Percentiles rank a stretch among this genome's conserved stretches.
Evolutionary conservation across 2,888 invertebrate species (phyloP).

Genomic region (Anagyrus pseudococci): DNA sequence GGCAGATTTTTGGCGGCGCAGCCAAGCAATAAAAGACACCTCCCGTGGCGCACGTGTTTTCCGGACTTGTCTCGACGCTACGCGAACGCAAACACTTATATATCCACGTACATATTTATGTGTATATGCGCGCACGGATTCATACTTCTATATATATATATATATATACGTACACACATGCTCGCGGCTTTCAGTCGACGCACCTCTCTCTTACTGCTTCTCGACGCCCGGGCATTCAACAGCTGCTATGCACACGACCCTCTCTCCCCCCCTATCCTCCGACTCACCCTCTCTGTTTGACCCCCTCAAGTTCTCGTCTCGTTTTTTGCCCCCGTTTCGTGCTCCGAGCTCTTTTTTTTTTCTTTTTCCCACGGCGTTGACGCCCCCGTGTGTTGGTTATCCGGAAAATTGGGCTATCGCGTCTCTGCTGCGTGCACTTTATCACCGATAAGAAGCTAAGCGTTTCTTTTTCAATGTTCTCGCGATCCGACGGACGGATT

Average conservation of each 20-base stretch:
- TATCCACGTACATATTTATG: too few species aligned
- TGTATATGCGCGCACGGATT: background rate
- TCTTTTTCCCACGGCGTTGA: background rate
- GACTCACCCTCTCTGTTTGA: background rate
- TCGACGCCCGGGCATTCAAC: slow-evolving; percentile 21
- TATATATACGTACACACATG: background rate
- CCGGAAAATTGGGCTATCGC: background rate
- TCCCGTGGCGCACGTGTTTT: slow-evolving; percentile 24
- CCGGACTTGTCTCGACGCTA: slow-evolving; percentile 13
- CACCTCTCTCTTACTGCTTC: background rate
- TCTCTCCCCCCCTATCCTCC: background rate
- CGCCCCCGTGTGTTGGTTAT: background rate
- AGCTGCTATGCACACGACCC: slow-evolving; percentile 18
- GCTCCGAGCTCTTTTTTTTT: background rate
- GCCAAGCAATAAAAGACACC: slow-evolving; percentile 11
- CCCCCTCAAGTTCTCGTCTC: background rate
- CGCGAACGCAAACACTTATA: background rate
- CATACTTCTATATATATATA: background rate
- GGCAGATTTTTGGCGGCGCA: slow-evolving; percentile 17
- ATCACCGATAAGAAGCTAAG: too few species aligned
- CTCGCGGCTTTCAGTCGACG: too few species aligned
- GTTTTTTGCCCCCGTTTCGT: background rate
- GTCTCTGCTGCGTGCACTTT: background rate
- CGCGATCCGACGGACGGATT: background rate
- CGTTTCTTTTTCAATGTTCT: too few species aligned